Percentiles rank a stretch among this genome's conserved stretches.
Conservation (phyloP, 1,140 invertebrate genomes). For the Glossosoma conforme region DNA sequence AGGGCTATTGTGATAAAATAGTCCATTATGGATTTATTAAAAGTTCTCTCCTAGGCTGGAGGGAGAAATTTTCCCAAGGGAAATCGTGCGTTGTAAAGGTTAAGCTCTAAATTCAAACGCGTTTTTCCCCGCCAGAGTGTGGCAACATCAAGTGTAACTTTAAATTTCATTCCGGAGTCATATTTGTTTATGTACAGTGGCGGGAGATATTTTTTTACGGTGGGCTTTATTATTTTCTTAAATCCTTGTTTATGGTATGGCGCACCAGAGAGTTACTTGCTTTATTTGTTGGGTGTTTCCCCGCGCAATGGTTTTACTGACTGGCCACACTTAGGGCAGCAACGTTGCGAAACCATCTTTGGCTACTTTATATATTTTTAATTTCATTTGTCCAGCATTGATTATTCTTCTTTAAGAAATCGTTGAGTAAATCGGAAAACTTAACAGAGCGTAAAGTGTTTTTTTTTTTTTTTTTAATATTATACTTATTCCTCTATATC, state of each 20-base stretch:
- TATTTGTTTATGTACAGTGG: conserved; percentile 21
- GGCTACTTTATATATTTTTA: conserved; percentile 2
- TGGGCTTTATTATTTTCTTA: conserved; percentile 29
- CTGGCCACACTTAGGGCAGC: background rate
- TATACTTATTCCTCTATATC: no score
- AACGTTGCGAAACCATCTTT: conserved; percentile 5
- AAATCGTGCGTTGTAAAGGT: no score
- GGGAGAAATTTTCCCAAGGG: no score
- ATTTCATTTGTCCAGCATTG: no score
- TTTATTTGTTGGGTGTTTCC: conserved; percentile 9
- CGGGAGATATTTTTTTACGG: conserved; percentile 24
- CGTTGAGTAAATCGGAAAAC: no score
- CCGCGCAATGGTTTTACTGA: conserved; percentile 2
- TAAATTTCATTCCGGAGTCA: conserved; percentile 15
- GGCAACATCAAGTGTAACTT: background rate
- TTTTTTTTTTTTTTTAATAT: no score
- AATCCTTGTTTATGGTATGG: conserved; percentile 28
- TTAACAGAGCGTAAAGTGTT: no score
- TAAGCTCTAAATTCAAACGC: background rate
- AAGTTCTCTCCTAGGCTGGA: no score
- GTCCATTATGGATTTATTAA: no score
- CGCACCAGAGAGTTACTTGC: conserved; percentile 13
- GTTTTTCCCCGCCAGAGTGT: background rate
- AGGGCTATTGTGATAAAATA: no score
- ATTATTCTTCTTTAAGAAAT: no score